phyloP scores from a whole-genome alignment of 2,797 vertebrate genomes.

The Typhlichthys eigenmanni region DNA sequence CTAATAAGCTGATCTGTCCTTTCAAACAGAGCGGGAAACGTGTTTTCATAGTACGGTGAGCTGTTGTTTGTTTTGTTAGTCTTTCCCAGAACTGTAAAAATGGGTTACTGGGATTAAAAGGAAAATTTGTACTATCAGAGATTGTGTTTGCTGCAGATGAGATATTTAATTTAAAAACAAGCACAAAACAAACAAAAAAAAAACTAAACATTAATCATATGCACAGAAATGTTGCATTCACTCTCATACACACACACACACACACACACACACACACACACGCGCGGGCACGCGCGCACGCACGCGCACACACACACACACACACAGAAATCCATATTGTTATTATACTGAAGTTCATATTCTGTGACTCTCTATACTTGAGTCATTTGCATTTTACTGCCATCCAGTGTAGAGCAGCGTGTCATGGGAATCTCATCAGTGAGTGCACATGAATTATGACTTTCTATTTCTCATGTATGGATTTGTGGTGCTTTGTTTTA shows the following conservation, averaged over 20 bases:
- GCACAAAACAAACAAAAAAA: too few relatives aligned
- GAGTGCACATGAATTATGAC: conserved; percentile 26
- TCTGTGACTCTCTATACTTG: not conserved
- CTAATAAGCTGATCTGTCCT: conserved; percentile 6
- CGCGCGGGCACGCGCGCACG: too few relatives aligned
- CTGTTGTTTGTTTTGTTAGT: conserved; percentile 53
- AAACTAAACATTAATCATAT: conserved; percentile 16
- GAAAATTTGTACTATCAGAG: conserved; percentile 48
- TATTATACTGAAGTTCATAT: not conserved
- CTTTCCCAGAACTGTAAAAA: conserved; percentile 55
- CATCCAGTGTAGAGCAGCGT: not conserved
- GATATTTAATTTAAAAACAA: too few relatives aligned
- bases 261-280: too few relatives aligned
- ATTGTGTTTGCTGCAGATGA: conserved; percentile 26
- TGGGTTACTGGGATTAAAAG: conserved; percentile 61
- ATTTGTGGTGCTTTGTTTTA: conserved; percentile 36
- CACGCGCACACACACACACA: not conserved
- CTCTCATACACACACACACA: conserved; percentile 15
- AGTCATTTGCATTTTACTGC: not conserved
- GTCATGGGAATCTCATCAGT: conserved; percentile 13
- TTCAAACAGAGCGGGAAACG: not conserved
- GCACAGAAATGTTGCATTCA: conserved; percentile 3
- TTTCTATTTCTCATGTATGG: conserved; percentile 12
- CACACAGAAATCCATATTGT: not conserved
- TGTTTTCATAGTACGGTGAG: conserved; percentile 32